Conservation (phyloP, 2,888 invertebrate species). For the Ormyrus pomaceus region DNA sequence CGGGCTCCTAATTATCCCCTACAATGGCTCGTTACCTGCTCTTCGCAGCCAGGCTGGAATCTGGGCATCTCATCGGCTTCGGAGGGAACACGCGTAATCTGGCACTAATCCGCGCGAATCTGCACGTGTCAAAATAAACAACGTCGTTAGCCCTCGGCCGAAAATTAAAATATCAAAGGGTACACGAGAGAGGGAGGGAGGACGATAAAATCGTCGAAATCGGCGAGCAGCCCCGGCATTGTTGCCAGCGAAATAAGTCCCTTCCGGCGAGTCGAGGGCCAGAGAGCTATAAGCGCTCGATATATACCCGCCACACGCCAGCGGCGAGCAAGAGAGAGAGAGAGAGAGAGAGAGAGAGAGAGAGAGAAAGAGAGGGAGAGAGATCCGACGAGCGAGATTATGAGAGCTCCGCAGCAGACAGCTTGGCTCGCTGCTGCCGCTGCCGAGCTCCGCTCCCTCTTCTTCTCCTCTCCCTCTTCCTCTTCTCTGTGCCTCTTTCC, state of each 20-base stretch:
- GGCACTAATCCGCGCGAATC: background rate
- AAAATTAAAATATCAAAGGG: slow-evolving; percentile 51
- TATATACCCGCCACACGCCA: slow-evolving; percentile 58
- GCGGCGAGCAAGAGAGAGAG: slow-evolving; percentile 51
- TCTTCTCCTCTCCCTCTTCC: slow-evolving; percentile 63
- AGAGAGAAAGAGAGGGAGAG: slow-evolving; percentile 27
- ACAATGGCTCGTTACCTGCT: slow-evolving; percentile 16
- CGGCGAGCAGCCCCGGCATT: slow-evolving; percentile 58
- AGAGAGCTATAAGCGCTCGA: slow-evolving; percentile 47
- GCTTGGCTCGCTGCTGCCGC: slow-evolving; percentile 66
- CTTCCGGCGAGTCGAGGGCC: slow-evolving; percentile 58
- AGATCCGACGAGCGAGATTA: slow-evolving; percentile 67
- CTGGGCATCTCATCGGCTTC: slow-evolving; percentile 21
- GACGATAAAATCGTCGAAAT: slow-evolving; percentile 50
- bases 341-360: slow-evolving; percentile 26
- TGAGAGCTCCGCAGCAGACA: slow-evolving; percentile 68
- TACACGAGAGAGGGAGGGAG: background rate
- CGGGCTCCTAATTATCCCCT: slow-evolving; percentile 25
- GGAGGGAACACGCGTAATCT: background rate
- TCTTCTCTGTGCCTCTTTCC: slow-evolving; percentile 60
- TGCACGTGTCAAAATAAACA: slow-evolving; percentile 37
- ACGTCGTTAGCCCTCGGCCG: slow-evolving; percentile 16
- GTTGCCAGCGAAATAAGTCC: slow-evolving; percentile 57
- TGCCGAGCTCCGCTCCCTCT: no score
- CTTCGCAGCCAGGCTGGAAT: background rate